A percentile compares a stretch with the other conserved stretches of the same genome.
phyloP scores from a whole-genome alignment of 2,888 invertebrate genomes.

The Apamea anceps region DNA sequence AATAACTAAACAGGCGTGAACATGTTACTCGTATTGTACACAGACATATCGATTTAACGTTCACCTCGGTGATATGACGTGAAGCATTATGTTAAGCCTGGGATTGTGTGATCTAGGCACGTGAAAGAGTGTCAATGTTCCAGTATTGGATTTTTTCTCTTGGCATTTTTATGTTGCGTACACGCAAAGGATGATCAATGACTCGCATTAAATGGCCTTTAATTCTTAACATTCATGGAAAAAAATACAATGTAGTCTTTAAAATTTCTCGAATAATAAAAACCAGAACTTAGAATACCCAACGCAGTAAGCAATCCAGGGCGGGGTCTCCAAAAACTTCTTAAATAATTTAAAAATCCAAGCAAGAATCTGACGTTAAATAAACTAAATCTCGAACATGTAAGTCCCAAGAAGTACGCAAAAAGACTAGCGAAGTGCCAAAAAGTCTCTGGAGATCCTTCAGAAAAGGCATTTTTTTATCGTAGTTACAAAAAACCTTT shows the following conservation, averaged over 20 bases:
- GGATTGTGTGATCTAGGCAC: slow-evolving; percentile 31
- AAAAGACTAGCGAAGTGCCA: slow-evolving; percentile 22
- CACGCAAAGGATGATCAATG: not conserved
- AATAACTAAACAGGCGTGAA: slow-evolving; percentile 5
- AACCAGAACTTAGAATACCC: not conserved
- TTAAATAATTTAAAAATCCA: slow-evolving; percentile 22
- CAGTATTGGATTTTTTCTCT: not conserved
- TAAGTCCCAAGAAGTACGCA: slow-evolving; percentile 6
- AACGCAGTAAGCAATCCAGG: not conserved
- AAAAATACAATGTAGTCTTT: not conserved
- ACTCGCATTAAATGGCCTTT: not conserved
- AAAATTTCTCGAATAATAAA: not conserved
- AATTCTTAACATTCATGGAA: not conserved
- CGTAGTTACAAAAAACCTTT: slow-evolving; percentile 6
- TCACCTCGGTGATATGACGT: slow-evolving; percentile 45
- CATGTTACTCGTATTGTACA: slow-evolving; percentile 16
- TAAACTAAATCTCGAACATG: not conserved
- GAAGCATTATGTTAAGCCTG: slow-evolving; percentile 26
- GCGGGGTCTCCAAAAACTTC: not conserved
- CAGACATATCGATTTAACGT: slow-evolving; percentile 47
- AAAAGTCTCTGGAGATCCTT: slow-evolving; percentile 33
- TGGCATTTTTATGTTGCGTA: not conserved
- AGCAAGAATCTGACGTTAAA: not conserved
- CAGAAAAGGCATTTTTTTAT: slow-evolving; percentile 25
- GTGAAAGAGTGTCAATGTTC: slow-evolving; percentile 16